phyloP scores from a whole-genome alignment of 2,113 vertebrate species.

The Agapornis roseicollis region DNA sequence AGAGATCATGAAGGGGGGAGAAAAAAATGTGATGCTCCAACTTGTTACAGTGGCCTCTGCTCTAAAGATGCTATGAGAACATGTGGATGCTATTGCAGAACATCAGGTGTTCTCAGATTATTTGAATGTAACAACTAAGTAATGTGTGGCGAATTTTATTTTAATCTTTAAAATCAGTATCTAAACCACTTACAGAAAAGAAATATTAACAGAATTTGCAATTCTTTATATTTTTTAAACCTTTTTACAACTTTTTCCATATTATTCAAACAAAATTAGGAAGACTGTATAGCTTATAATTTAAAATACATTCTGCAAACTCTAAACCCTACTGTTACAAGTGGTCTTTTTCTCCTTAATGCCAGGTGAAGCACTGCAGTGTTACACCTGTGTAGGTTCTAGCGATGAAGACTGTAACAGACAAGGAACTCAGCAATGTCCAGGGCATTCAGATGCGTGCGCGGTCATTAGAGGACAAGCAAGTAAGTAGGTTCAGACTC shows the following conservation, averaged over 20 bases:
- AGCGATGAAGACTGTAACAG: constrained; percentile 88
- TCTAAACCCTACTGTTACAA: neutral
- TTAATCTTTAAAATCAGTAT: neutral
- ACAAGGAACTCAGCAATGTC: constrained; percentile 84
- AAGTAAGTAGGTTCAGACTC: constrained; percentile 76
- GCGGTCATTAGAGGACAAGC: constrained; percentile 82
- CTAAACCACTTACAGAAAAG: neutral
- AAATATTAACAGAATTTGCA: neutral
- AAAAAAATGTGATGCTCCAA: fast-evolving
- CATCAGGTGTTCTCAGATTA: neutral
- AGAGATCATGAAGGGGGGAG: fast-evolving
- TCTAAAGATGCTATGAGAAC: neutral
- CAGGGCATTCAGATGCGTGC: constrained; percentile 85
- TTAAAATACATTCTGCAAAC: neutral
- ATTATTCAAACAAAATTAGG: neutral
- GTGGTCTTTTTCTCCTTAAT: neutral
- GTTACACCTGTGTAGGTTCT: constrained; percentile 87
- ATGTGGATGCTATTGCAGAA: neutral
- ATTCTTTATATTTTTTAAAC: neutral
- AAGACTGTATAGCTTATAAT: neutral
- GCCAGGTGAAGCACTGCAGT: constrained; percentile 81
- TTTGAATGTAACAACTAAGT: neutral
- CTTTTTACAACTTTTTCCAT: neutral
- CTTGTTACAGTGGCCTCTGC: neutral
- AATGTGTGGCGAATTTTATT: neutral